These are phyloP conservation scores for Threskiornis aethiopicus DNA, from an alignment of 2,797 vertebrate genomes.

Conservation along the genomic window DNA sequence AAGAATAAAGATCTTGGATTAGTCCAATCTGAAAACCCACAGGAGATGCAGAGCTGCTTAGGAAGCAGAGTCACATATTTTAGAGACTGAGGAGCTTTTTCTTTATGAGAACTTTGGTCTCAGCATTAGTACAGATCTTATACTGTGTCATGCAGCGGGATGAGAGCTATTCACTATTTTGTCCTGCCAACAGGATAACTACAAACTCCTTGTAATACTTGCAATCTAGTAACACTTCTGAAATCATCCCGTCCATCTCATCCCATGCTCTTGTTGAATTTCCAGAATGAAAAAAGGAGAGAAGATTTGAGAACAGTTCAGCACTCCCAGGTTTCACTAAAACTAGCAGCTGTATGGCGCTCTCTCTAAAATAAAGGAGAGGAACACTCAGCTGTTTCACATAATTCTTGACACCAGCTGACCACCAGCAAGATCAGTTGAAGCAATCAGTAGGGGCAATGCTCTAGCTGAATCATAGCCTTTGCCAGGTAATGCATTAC, in stretches of 20 bases:
- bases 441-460: neutral
- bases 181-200: neutral
- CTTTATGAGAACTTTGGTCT: neutral
- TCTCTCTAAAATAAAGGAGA: neutral
- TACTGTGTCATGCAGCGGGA: fast-evolving
- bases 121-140: neutral
- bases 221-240: neutral
- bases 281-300: neutral
- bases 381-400: neutral
- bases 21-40: neutral
- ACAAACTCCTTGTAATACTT: neutral
- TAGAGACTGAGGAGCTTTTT: neutral
- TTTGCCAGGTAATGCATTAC: neutral
- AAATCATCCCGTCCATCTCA: neutral
- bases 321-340: neutral
- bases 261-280: neutral
- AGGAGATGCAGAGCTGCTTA: neutral
- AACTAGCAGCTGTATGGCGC: neutral
- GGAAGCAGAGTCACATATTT: fast-evolving
- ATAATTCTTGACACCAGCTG: neutral
- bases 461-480: neutral
- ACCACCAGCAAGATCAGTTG: neutral
- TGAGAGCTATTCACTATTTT: neutral
- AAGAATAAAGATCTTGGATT: neutral
- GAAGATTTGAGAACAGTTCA: neutral